phyloP scores from a whole-genome alignment of 2,113 vertebrate species.

The Cebidichthys violaceus region DNA sequence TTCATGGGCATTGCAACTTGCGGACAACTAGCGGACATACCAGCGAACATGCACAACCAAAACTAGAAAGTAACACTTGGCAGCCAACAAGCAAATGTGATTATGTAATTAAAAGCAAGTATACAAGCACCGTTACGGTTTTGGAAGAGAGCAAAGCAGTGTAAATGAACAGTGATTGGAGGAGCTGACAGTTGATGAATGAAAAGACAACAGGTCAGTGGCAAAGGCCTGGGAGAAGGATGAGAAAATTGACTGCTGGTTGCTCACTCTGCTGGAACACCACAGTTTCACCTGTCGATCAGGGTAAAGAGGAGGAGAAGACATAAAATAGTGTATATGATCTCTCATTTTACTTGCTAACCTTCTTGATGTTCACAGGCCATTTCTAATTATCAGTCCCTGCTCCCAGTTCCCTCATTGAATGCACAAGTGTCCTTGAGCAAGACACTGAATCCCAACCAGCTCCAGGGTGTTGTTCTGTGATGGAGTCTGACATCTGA shows the following conservation, averaged over 20 bases:
- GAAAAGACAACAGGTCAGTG: background rate
- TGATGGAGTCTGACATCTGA: slow-evolving; percentile 28
- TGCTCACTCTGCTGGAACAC: background rate
- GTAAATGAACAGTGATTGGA: background rate
- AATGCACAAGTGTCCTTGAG: slow-evolving; percentile 40
- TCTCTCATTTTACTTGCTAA: slow-evolving; percentile 16
- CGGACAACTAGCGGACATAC: no score
- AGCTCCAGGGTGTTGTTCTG: slow-evolving; percentile 15
- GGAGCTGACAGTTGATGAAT: background rate
- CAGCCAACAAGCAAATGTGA: background rate
- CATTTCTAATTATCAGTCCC: background rate
- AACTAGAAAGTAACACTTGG: background rate
- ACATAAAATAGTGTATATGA: background rate
- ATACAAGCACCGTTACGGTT: background rate
- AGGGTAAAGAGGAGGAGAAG: background rate
- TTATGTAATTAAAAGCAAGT: background rate
- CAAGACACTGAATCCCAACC: background rate
- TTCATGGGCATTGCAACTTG: no score
- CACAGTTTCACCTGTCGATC: background rate
- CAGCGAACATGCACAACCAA: no score
- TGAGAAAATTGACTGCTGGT: background rate
- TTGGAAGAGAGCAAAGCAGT: background rate
- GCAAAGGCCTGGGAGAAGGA: background rate
- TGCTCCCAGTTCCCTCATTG: background rate
- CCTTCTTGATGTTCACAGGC: slow-evolving; percentile 10